Conservation (phyloP, 2,113 vertebrate genomes). For the Psophia crepitans region DNA sequence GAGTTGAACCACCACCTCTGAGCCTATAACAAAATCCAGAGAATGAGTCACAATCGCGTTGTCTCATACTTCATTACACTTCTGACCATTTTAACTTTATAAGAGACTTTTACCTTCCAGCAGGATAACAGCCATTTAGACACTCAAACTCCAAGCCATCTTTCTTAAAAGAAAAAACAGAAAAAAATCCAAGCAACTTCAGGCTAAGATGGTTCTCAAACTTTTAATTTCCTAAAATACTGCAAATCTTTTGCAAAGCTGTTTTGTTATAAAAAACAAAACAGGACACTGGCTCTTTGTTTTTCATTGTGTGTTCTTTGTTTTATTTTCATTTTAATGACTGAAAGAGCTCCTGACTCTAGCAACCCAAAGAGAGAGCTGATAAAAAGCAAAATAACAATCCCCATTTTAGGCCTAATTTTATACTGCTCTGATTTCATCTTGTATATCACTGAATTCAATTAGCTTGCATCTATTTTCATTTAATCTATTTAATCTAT, state of each 20-base stretch:
- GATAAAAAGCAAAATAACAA: not conserved
- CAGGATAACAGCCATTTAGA: not conserved
- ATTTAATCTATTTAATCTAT: not conserved
- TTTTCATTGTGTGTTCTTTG: not conserved
- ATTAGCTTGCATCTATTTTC: constrained; percentile 17
- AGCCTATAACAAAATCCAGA: not conserved
- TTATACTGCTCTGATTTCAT: not conserved
- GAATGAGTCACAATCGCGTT: not conserved
- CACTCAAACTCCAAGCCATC: not conserved
- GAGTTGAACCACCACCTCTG: not conserved
- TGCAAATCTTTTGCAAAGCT: not conserved
- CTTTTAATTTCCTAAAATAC: not conserved
- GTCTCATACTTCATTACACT: not conserved
- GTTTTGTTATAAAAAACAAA: not conserved
- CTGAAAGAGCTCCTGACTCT: not conserved
- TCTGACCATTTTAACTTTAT: not conserved
- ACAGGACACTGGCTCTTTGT: not conserved
- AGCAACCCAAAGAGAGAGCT: not conserved
- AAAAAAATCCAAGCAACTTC: not conserved
- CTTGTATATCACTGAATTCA: constrained; percentile 4
- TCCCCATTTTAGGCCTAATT: not conserved
- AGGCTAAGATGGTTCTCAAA: not conserved
- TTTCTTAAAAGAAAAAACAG: not conserved
- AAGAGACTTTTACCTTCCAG: not conserved
- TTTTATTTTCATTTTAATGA: not conserved